Percentiles rank a stretch among this genome's conserved stretches.
Evolutionary conservation across 2,888 invertebrate species (phyloP).

Genomic region (Sarcophaga carnaria): DNA sequence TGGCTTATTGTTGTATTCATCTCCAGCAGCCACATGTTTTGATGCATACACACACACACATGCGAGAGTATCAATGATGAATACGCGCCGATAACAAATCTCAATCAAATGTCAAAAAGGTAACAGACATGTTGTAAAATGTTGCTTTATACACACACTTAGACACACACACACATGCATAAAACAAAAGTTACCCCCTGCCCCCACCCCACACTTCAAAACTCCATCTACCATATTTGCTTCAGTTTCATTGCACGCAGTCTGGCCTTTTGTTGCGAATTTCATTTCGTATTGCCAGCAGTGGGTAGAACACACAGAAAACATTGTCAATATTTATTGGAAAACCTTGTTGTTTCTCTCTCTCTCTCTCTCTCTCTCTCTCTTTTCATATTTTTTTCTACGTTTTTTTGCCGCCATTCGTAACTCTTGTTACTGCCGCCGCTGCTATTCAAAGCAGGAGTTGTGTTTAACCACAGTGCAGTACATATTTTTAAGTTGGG

Average conservation of each 20-base stretch:
- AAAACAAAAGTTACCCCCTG: not conserved
- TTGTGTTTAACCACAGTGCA: not conserved
- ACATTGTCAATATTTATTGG: slow-evolving; percentile 60
- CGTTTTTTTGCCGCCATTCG: no score
- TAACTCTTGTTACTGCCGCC: not conserved
- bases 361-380: not conserved
- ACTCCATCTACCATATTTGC: not conserved
- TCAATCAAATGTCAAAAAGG: slow-evolving; percentile 82
- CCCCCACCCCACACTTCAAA: not conserved
- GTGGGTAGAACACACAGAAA: not conserved
- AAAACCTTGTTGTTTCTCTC: slow-evolving; percentile 47
- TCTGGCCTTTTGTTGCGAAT: slow-evolving; percentile 47
- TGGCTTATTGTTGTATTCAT: slow-evolving; percentile 19
- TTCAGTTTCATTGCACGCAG: slow-evolving; percentile 23
- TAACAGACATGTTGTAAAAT: slow-evolving; percentile 80
- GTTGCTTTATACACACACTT: slow-evolving; percentile 78
- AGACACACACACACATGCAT: not conserved
- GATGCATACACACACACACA: slow-evolving; percentile 74
- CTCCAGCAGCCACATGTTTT: slow-evolving; percentile 50
- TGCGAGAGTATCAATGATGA: slow-evolving; percentile 78
- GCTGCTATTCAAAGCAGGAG: not conserved
- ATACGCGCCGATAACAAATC: slow-evolving; percentile 79
- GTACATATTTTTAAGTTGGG: not conserved
- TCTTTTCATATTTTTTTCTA: no score
- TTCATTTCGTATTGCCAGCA: slow-evolving; percentile 1